Percentiles rank a stretch among this genome's conserved stretches.
phyloP scores from a whole-genome alignment of 2,888 invertebrate species.

The Oxyteleia sp. region DNA sequence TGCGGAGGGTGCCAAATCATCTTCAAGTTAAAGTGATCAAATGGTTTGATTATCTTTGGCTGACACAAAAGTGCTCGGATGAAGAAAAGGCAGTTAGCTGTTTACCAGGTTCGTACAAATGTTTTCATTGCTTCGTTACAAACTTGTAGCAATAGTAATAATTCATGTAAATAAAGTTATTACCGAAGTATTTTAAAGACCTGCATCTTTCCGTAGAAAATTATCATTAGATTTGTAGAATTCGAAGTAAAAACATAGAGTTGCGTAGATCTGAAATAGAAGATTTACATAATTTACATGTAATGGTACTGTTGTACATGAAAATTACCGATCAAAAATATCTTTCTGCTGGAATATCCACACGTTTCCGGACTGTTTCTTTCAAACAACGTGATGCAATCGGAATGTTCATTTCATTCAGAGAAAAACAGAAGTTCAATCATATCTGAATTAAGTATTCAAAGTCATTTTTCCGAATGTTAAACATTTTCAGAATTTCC shows the following conservation, averaged over 20 bases:
- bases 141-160: not conserved
- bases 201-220: not conserved
- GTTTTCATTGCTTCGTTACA: not conserved
- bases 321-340: too few species aligned
- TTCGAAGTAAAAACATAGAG: not conserved
- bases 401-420: not conserved
- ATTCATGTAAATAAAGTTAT: not conserved
- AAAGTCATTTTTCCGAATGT: constrained; percentile 21
- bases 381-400: not conserved
- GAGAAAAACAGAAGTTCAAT: constrained; percentile 14
- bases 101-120: constrained; percentile 91
- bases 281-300: not conserved
- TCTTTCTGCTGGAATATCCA: not conserved
- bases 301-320: too few species aligned
- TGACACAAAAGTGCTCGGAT: constrained; percentile 99
- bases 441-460: not conserved
- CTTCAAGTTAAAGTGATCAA: constrained; percentile 99
- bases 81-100: constrained; percentile 98
- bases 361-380: not conserved
- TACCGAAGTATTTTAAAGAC: too few species aligned
- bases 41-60: constrained; percentile 99
- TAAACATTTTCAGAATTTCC: constrained; percentile 26
- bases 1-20: constrained; percentile 97
- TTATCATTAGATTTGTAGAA: not conserved
- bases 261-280: not conserved